phyloP scores from a whole-genome alignment of 2,797 vertebrate genomes.

The Danio kyathit region DNA sequence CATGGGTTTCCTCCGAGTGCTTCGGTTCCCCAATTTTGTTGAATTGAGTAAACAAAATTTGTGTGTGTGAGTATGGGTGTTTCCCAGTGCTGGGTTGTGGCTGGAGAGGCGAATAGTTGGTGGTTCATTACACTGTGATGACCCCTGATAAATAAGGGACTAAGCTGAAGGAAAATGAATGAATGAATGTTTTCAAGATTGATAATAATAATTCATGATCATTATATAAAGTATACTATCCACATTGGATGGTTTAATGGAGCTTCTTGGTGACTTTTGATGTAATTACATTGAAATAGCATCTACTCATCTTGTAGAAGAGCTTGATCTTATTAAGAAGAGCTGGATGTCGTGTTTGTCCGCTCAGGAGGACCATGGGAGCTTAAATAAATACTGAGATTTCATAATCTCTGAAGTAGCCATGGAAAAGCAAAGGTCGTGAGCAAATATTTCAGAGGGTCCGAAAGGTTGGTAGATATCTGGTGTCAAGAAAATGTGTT shows the following conservation, averaged over 20 bases:
- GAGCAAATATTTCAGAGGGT: conserved; percentile 42
- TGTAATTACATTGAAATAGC: conserved; percentile 48
- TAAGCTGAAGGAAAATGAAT: too few relatives aligned
- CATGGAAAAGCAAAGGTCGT: conserved; percentile 30
- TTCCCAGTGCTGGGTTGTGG: too few relatives aligned
- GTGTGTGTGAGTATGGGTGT: too few relatives aligned
- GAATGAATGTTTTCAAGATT: too few relatives aligned
- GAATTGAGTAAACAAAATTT: too few relatives aligned
- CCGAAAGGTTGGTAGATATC: conserved; percentile 8
- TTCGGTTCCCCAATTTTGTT: too few relatives aligned
- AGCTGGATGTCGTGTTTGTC: conserved; percentile 35
- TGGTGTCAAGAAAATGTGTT: conserved; percentile 32
- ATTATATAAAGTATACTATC: too few relatives aligned
- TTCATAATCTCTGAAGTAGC: conserved; percentile 40
- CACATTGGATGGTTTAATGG: conserved; percentile 20
- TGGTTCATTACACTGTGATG: too few relatives aligned
- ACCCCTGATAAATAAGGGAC: too few relatives aligned
- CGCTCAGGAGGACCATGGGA: conserved; percentile 7
- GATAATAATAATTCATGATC: too few relatives aligned
- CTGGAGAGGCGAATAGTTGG: too few relatives aligned
- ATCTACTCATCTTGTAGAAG: conserved; percentile 45
- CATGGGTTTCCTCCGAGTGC: too few relatives aligned
- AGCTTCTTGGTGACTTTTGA: conserved; percentile 36
- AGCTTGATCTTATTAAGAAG: conserved; percentile 39
- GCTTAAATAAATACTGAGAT: conserved; percentile 53